Evolutionary conservation across 2,888 invertebrate genomes (phyloP).

Genomic region (Lasius platythorax): DNA sequence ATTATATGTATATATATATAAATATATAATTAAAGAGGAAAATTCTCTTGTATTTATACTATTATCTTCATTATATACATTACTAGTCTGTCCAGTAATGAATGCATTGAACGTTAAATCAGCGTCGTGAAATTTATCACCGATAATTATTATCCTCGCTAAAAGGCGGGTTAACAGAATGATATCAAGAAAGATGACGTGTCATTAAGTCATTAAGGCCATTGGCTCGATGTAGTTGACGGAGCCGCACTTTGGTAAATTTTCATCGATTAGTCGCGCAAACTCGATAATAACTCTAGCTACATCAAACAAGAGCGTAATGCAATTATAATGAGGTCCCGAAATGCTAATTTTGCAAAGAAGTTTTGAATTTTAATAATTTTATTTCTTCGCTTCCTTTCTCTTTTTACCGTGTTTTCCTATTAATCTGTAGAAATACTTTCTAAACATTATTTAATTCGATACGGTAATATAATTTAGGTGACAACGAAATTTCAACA

Average conservation of each 20-base stretch:
- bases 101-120: constrained; percentile 65
- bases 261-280: constrained; percentile 67
- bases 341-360: constrained; percentile 3
- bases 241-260: constrained; percentile 60
- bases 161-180: constrained; percentile 67
- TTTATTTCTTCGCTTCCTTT: background rate
- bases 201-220: constrained; percentile 75
- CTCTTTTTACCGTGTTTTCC: background rate
- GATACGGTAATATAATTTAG: background rate
- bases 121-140: constrained; percentile 68
- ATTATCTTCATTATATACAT: constrained; percentile 2
- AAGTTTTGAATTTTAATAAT: background rate
- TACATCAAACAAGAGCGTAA: constrained; percentile 29
- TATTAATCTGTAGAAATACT: background rate
- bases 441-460: background rate
- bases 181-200: constrained; percentile 59
- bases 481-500: background rate
- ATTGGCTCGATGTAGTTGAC: constrained; percentile 61
- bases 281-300: constrained; percentile 43
- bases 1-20: too few species aligned
- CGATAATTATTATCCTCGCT: constrained; percentile 73
- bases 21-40: background rate
- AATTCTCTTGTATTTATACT: background rate
- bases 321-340: background rate
- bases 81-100: background rate